A percentile compares a stretch with the other conserved stretches of the same genome.
Conservation (phyloP, 2,797 vertebrate species). For the Protonibea diacanthus region DNA sequence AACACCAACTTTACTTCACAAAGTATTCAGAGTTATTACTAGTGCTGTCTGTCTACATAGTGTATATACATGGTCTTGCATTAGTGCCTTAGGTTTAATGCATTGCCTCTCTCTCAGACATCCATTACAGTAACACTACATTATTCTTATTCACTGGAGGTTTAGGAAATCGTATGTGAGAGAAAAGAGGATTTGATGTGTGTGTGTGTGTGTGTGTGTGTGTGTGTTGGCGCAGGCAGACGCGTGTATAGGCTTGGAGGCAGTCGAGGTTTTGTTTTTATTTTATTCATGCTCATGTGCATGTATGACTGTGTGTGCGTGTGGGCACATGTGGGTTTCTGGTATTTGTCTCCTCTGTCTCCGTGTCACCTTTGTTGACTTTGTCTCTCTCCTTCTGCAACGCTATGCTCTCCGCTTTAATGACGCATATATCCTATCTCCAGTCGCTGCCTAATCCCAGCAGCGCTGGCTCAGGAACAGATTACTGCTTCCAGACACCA, state of each 20-base stretch:
- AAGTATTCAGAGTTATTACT: slow-evolving; percentile 40
- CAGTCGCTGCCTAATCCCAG: slow-evolving; percentile 86
- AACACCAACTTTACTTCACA: slow-evolving; percentile 27
- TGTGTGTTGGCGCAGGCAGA: slow-evolving; percentile 21
- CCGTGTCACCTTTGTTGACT: slow-evolving; percentile 85
- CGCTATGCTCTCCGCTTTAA: slow-evolving; percentile 80
- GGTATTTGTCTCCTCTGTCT: slow-evolving; percentile 63
- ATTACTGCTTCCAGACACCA: slow-evolving; percentile 85
- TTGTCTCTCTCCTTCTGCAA: slow-evolving; percentile 77
- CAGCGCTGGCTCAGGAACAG: slow-evolving; percentile 85
- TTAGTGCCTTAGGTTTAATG: slow-evolving; percentile 51
- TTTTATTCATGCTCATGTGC: slow-evolving; percentile 56
- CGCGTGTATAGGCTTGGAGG: slow-evolving; percentile 21
- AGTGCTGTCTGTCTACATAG: slow-evolving; percentile 4
- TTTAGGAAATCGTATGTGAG: slow-evolving; percentile 55
- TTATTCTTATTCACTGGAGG: slow-evolving; percentile 66
- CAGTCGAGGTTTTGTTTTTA: slow-evolving; percentile 38
- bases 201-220: slow-evolving; percentile 28
- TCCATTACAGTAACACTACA: slow-evolving; percentile 57
- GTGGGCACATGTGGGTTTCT: slow-evolving; percentile 50
- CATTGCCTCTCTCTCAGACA: slow-evolving; percentile 44
- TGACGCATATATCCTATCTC: slow-evolving; percentile 86
- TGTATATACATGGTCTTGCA: slow-evolving; percentile 43
- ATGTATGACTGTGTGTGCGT: slow-evolving; percentile 9
- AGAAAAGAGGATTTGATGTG: slow-evolving; percentile 51